phyloP scores from a whole-genome alignment of 2,113 vertebrate genomes.

The Thermophis baileyi region DNA sequence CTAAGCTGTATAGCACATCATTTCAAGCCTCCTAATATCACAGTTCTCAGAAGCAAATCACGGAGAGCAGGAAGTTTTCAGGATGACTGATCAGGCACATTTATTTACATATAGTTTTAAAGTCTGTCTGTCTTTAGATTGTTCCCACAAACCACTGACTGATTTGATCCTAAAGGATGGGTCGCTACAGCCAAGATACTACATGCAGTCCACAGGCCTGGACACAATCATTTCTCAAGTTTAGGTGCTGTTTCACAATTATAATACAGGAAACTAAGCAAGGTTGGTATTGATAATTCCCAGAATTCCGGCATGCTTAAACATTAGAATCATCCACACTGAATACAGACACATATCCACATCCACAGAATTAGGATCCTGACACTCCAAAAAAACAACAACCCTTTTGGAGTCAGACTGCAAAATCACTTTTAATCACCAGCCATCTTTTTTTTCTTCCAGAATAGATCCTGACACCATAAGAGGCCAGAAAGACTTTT shows the following conservation, averaged over 20 bases:
- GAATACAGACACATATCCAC: not conserved
- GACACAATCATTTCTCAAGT: not conserved
- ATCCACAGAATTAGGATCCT: not conserved
- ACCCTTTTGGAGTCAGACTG: not conserved
- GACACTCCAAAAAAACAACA: not conserved
- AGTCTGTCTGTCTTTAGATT: not conserved
- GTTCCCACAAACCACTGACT: not conserved
- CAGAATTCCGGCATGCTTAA: not conserved
- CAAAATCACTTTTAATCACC: not conserved
- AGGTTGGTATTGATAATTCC: not conserved
- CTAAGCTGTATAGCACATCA: constrained; percentile 15
- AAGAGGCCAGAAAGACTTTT: not conserved
- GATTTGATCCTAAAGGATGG: not conserved
- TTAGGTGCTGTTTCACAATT: not conserved
- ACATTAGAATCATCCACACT: not conserved
- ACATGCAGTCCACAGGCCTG: not conserved
- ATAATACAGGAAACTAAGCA: not conserved
- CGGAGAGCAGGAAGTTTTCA: not conserved
- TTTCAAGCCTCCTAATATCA: constrained; percentile 16
- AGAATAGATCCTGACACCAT: not conserved
- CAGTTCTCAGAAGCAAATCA: not conserved
- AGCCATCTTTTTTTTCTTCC: not conserved
- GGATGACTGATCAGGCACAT: not conserved
- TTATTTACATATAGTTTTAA: not conserved
- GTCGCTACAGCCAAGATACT: not conserved